phyloP scores from a whole-genome alignment of 1,140 invertebrate genomes.

The Diprion similis region DNA sequence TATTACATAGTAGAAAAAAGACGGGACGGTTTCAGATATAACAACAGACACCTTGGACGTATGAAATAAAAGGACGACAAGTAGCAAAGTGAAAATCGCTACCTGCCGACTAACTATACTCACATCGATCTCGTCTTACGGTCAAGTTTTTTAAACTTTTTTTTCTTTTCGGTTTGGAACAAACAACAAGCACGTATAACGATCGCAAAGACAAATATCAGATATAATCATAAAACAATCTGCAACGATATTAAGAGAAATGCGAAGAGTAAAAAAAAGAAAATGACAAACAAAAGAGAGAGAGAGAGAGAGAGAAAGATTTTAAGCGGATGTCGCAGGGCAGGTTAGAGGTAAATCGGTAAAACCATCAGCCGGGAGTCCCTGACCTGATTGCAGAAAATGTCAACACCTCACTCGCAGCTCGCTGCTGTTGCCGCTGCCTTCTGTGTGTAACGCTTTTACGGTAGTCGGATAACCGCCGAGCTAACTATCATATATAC shows the following conservation, averaged over 20 bases:
- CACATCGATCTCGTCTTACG: too few species aligned
- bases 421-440: slow-evolving; percentile 25
- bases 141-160: not conserved
- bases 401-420: slow-evolving; percentile 57
- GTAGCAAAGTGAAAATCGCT: too few species aligned
- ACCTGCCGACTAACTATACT: too few species aligned
- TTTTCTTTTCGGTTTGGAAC: not conserved
- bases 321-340: slow-evolving; percentile 34
- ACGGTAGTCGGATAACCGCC: not conserved
- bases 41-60: too few species aligned
- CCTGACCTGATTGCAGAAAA: slow-evolving; percentile 61
- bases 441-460: not conserved
- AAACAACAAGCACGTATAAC: not conserved
- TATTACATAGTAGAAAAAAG: too few species aligned
- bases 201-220: not conserved
- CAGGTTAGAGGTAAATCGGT: slow-evolving; percentile 49
- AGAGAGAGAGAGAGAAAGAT: not conserved
- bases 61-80: too few species aligned
- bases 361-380: slow-evolving; percentile 37
- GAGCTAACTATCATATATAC: not conserved
- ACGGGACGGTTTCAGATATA: too few species aligned
- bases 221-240: not conserved
- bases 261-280: not conserved
- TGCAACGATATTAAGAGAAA: not conserved
- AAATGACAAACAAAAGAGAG: not conserved